Conservation (phyloP, 2,113 vertebrate species). For the Pterophyllum scalare region DNA sequence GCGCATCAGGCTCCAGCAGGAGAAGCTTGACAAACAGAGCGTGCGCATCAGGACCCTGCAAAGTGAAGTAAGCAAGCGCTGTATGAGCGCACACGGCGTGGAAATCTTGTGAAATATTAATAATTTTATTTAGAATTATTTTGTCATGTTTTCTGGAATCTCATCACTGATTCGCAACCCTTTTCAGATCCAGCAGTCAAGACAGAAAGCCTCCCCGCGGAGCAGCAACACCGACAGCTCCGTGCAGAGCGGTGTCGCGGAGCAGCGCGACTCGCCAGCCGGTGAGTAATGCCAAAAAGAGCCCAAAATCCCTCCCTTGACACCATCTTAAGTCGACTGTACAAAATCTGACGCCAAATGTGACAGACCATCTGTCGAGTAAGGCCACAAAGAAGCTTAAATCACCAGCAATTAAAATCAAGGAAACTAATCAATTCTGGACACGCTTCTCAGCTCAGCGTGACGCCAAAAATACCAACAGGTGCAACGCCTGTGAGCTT, state of each 20-base stretch:
- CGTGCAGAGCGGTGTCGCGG: conserved; percentile 36
- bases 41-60: conserved; percentile 88
- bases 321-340: conserved; percentile 47
- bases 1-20: conserved; percentile 90
- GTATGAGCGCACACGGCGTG: background rate
- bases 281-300: conserved; percentile 68
- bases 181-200: conserved; percentile 70
- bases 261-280: conserved; percentile 75
- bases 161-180: background rate
- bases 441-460: conserved; percentile 22
- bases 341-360: conserved; percentile 59
- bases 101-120: no score
- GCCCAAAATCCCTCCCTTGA: conserved; percentile 35
- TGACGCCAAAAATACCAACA: conserved; percentile 16
- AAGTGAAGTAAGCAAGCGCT: conserved; percentile 68
- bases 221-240: conserved; percentile 39
- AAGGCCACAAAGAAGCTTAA: conserved; percentile 64
- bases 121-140: no score
- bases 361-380: conserved; percentile 66
- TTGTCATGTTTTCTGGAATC: background rate
- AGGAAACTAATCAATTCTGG: conserved; percentile 25
- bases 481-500: background rate
- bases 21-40: conserved; percentile 93
- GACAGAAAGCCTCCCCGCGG: conserved; percentile 40
- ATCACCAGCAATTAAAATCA: conserved; percentile 73